A percentile compares a stretch with the other conserved stretches of the same genome.
Conservation (phyloP, 2,113 vertebrate species). For the Malurus alboscapulatus region DNA sequence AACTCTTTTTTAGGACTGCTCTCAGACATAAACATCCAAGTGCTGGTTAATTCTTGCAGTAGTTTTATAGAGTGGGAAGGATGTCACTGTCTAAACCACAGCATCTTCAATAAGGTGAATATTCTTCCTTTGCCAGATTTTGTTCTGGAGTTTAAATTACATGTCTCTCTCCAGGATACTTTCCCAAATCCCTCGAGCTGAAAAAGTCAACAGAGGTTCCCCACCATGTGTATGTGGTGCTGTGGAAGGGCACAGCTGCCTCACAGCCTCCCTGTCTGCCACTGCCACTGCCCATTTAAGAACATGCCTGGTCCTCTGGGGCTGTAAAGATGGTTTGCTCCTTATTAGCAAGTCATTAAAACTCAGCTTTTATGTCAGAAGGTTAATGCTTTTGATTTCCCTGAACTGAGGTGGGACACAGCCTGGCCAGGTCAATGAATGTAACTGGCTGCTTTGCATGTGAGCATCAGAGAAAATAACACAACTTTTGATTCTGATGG, state of each 20-base stretch:
- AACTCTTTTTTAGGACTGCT: neutral
- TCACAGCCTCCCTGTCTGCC: neutral
- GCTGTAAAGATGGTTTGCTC: neutral
- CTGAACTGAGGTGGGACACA: neutral
- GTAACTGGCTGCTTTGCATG: neutral
- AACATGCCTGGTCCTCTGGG: neutral
- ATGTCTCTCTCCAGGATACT: neutral
- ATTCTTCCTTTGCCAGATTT: neutral
- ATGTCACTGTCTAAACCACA: neutral
- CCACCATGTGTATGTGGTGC: accelerated
- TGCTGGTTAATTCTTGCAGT: neutral
- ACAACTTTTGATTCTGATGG: neutral
- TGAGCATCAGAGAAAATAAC: neutral
- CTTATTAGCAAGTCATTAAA: neutral
- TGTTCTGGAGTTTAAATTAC: neutral
- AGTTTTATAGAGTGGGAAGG: neutral
- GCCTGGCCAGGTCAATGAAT: neutral
- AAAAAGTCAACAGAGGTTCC: neutral
- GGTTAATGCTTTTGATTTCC: neutral
- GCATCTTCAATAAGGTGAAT: neutral
- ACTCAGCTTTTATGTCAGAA: neutral
- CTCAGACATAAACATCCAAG: neutral
- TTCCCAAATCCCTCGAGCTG: neutral
- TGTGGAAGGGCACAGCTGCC: neutral
- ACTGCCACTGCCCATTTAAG: neutral